phyloP scores from a whole-genome alignment of 2,113 vertebrate genomes.

The Rafetus swinhoei region DNA sequence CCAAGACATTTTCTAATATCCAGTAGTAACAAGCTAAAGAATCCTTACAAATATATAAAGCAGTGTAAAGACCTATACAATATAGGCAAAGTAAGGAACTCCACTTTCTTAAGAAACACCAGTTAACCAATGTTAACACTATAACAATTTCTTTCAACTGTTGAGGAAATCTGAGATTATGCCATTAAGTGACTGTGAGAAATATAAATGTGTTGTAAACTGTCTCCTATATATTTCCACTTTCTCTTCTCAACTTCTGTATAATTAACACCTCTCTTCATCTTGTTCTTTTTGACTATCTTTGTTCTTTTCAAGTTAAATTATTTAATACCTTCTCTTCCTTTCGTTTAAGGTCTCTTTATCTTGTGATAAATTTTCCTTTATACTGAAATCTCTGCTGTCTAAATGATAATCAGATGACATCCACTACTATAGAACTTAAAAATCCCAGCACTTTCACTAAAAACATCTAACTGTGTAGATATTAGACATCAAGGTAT shows the following conservation, averaged over 20 bases:
- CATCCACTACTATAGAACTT: not conserved
- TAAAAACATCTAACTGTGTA: slow-evolving; percentile 15
- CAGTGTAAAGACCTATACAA: not conserved
- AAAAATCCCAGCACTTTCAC: slow-evolving; percentile 24
- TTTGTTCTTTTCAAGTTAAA: slow-evolving; percentile 71
- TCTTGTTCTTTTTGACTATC: slow-evolving; percentile 68
- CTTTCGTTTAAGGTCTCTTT: slow-evolving; percentile 69
- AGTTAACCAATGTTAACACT: not conserved
- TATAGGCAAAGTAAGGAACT: not conserved
- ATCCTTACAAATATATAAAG: not conserved
- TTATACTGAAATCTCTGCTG: slow-evolving; percentile 67
- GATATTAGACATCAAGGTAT: slow-evolving; percentile 5
- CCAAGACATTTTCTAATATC: not conserved
- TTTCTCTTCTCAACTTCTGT: slow-evolving; percentile 69
- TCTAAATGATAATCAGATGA: slow-evolving; percentile 58
- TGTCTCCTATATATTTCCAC: slow-evolving; percentile 67
- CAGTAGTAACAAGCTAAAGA: not conserved
- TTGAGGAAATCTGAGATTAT: slow-evolving; percentile 40
- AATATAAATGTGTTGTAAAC: slow-evolving; percentile 74
- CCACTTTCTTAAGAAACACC: slow-evolving; percentile 23
- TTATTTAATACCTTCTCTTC: slow-evolving; percentile 66
- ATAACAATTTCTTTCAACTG: not conserved
- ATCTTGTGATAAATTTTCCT: slow-evolving; percentile 65
- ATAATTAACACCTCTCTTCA: slow-evolving; percentile 76
- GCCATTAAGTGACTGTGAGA: slow-evolving; percentile 59